Conservation (phyloP, 2,888 invertebrate species). For the Capitulum mitella region DNA sequence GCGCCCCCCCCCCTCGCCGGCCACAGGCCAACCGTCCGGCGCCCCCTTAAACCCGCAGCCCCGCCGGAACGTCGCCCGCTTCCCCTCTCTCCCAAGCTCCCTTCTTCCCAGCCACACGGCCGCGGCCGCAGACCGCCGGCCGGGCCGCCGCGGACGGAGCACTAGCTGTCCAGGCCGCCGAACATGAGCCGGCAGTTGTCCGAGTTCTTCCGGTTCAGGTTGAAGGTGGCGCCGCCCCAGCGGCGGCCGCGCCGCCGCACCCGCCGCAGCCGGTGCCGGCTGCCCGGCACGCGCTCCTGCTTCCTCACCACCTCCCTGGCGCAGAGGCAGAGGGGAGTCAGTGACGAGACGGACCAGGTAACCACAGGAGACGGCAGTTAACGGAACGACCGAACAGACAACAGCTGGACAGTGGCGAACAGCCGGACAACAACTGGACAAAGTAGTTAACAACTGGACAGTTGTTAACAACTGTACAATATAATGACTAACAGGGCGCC, state of each 20-base stretch:
- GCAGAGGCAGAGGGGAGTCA: constrained; percentile 34
- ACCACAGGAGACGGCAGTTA: not conserved
- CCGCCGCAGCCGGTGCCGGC: constrained; percentile 55
- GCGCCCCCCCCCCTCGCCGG: too few relatives aligned
- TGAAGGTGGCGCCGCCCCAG: constrained; percentile 62
- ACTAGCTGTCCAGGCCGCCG: not conserved
- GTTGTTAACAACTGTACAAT: not conserved
- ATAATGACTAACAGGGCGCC: not conserved
- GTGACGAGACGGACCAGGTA: not conserved
- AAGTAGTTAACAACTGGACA: not conserved
- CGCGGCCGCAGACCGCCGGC: too few relatives aligned
- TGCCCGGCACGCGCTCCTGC: constrained; percentile 57
- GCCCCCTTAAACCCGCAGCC: too few relatives aligned
- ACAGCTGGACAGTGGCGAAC: constrained; percentile 16
- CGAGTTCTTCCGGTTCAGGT: constrained; percentile 67
- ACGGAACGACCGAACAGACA: constrained; percentile 20
- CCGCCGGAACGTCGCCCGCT: too few relatives aligned
- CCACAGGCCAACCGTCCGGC: too few relatives aligned
- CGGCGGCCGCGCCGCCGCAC: constrained; percentile 51
- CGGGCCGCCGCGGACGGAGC: too few relatives aligned
- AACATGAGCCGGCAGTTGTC: constrained; percentile 57
- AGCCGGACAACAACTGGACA: not conserved
- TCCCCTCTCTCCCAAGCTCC: too few relatives aligned
- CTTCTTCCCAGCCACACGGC: too few relatives aligned
- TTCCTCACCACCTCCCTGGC: constrained; percentile 56